These are phyloP conservation scores for Lasioglossum vierecki DNA, from an alignment of 2,888 invertebrate species.

Conservation along the genomic window DNA sequence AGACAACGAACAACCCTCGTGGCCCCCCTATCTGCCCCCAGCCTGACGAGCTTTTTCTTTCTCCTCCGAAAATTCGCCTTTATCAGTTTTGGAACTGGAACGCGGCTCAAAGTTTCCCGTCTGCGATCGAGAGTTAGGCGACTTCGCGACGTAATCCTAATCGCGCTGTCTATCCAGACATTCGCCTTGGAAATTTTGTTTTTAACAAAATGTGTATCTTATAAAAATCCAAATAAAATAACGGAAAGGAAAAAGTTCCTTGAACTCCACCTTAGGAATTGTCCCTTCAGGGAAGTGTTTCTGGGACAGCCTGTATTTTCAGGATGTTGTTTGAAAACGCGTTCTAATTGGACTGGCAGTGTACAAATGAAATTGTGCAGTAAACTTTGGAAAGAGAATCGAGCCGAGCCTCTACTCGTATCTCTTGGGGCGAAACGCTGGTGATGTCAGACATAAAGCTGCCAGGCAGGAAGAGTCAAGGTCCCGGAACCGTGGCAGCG, in stretches of 20 bases:
- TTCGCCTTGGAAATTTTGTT: background rate
- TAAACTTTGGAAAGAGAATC: background rate
- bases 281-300: too few species aligned
- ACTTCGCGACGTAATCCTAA: background rate
- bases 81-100: background rate
- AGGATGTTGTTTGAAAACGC: background rate
- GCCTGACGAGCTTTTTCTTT: background rate
- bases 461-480: constrained; percentile 2
- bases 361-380: background rate
- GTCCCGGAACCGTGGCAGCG: background rate
- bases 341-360: background rate
- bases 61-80: background rate
- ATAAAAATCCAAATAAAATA: too few species aligned
- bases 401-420: background rate
- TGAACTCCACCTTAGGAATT: too few species aligned
- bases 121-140: background rate
- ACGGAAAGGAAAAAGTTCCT: too few species aligned
- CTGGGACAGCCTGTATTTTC: background rate
- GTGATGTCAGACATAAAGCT: background rate
- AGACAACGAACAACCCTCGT: constrained; percentile 52
- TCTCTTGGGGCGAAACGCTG: background rate
- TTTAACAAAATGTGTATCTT: too few species aligned
- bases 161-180: background rate
- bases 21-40: background rate
- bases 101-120: background rate